Percentiles rank a stretch among this genome's conserved stretches.
phyloP scores from a whole-genome alignment of 2,113 vertebrate genomes.

The Neoarius graeffei region DNA sequence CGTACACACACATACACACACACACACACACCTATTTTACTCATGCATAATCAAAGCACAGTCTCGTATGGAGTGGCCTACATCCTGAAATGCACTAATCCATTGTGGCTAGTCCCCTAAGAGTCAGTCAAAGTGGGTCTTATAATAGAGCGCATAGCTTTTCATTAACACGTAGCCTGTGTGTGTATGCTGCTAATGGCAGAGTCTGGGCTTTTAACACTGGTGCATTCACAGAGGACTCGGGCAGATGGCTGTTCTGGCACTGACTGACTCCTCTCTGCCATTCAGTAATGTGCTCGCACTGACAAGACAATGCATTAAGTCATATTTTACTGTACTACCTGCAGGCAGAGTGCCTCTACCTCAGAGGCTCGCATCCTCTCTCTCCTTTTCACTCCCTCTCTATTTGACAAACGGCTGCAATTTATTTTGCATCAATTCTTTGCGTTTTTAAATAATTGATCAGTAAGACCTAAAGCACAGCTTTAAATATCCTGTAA shows the following conservation, averaged over 20 bases:
- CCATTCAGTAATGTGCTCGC: slow-evolving; percentile 48
- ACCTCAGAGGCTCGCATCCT: neutral
- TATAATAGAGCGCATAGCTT: slow-evolving; percentile 68
- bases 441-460: slow-evolving; percentile 59
- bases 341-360: slow-evolving; percentile 42
- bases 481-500: slow-evolving; percentile 39
- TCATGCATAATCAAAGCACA: slow-evolving; percentile 74
- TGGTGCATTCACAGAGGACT: slow-evolving; percentile 58
- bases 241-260: slow-evolving; percentile 58
- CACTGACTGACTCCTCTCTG: slow-evolving; percentile 50
- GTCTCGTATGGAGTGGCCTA: slow-evolving; percentile 71
- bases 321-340: slow-evolving; percentile 54
- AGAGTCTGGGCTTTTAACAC: slow-evolving; percentile 55
- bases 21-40: slow-evolving; percentile 63
- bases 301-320: slow-evolving; percentile 59
- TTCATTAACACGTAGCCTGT: slow-evolving; percentile 68
- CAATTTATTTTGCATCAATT: slow-evolving; percentile 57
- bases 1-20: slow-evolving; percentile 39
- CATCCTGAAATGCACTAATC: slow-evolving; percentile 71
- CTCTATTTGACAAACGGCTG: slow-evolving; percentile 33
- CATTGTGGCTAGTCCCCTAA: slow-evolving; percentile 63
- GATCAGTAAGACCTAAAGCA: slow-evolving; percentile 45
- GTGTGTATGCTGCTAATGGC: slow-evolving; percentile 49
- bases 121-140: slow-evolving; percentile 65
- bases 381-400: neutral